Evolutionary conservation across 2,797 vertebrate species (phyloP), one percentile per base, ranked within the genome.

Genomic region (Microctenopoma steveboyesi): DNA sequence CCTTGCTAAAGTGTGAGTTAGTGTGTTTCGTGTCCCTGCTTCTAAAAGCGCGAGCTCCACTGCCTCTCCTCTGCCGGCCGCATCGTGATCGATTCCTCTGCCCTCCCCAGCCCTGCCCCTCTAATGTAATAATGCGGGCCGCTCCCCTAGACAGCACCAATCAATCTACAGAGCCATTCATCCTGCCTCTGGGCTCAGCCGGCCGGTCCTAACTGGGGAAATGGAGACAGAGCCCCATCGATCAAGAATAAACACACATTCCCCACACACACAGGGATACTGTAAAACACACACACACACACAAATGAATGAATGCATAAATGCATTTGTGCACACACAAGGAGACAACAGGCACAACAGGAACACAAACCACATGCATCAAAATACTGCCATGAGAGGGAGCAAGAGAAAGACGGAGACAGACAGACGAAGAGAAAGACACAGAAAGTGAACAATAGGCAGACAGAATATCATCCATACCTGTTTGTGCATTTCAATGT

Each of bases 401-500:
- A 30, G 56, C 9, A 13, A 35, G 28, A 47, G 39, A 57, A 14
- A 56, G 47, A 68, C 43, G 47, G 43, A 33, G 25, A 27, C 27
- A 55, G 59, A 66, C 27, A 72, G 58, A 65, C 54, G 72, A 69
- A 77, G 57, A 74, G 64, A 59, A 64, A 58, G 67, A 74, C 18
- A 18, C 14, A 67, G 27, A 64, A 42, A 63, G 45, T 12, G 65
- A 57, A 76, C 28, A 67, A 59, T 54, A 49, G 46, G 46, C 50
- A 73, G 52, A 79, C 47, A 54, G 68, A 80, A 50, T 39, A 73
- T 69, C 58, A 69, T 59, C 67, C 86, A 59, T 92, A 93, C 91
- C 92, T 98, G 97, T 92, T 98, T 98, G 89, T 98, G 97, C 96
- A 98, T 98, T 95, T 98, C 97, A 78, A 98, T 98, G 94, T 98